phyloP scores from a whole-genome alignment of 2,113 vertebrate species.

The Sclerurus mexicanus region DNA sequence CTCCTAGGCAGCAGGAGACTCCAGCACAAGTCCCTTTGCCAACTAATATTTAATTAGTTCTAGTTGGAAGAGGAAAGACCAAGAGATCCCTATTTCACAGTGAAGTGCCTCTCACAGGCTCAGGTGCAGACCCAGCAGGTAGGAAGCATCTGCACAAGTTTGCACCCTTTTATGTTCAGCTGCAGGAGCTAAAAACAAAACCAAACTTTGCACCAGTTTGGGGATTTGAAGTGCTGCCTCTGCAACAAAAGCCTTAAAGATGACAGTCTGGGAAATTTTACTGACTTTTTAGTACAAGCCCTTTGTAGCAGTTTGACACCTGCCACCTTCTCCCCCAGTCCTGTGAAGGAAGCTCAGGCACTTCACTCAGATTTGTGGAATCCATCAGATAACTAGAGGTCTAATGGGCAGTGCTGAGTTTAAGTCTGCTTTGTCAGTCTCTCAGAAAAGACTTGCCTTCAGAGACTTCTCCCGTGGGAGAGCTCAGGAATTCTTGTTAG shows the following conservation, averaged over 20 bases:
- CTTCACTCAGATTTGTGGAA: background rate
- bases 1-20: background rate
- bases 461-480: background rate
- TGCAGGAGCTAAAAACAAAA: background rate
- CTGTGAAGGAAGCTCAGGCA: background rate
- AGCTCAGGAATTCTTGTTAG: background rate
- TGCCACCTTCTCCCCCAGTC: background rate
- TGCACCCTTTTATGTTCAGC: background rate
- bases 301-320: background rate
- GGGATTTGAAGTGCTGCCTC: background rate
- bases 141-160: background rate
- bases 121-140: background rate
- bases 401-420: background rate
- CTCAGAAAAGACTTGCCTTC: background rate
- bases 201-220: background rate
- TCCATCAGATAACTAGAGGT: background rate
- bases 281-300: background rate
- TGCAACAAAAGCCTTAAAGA: background rate
- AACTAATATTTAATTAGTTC: background rate
- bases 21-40: background rate
- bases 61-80: background rate
- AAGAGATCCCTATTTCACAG: background rate
- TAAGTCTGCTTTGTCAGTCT: background rate
- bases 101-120: fast-evolving
- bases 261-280: background rate